Base-by-base conservation (phyloP, 2,113 vertebrate species). In the Ceyx cyanopectus region DNA sequence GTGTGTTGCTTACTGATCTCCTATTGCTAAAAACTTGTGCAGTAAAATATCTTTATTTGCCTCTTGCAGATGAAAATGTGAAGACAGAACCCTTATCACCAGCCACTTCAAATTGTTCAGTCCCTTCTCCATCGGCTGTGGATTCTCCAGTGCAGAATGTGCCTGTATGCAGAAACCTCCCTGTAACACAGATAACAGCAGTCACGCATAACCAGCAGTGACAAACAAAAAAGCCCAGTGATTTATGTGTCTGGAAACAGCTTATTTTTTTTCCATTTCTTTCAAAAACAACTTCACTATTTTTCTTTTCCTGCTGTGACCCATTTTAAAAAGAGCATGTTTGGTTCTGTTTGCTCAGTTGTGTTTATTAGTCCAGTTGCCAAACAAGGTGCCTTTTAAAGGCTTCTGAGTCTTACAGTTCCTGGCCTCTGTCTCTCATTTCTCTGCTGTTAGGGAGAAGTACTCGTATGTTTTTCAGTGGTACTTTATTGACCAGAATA, bases 1-100 rank as follows among this genome's bases (percentile, higher is more conserved):
- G 3, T 20, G 16, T 60, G 19, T 84, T 86, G 46, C 62, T 78
- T 57, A 46, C 10, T 13, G 18, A 19, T 54, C 23, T 24, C 26
- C 58, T 19, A 2, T 40, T 84, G 22, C 41, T 68, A 58, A 41
- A 85, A 22, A 5, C 27, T 9, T 60, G 20, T 29, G 22, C 18
- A 19, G 14, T 92, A 29, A 93, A 41, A 26, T 66, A 30, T 89
- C 26, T 65, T 43, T 92, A 22, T 79, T 15, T 24, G 6, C 73
- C 65, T 96, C 69, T 96, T 97, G 79, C 98, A 99, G 98, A 98
- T 98, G 97, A 96, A 83, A 95, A 96, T 1, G 92, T 98, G 94
- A 98, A 98, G 58, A 84, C 97, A 81, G 98, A 98, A 41, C 98
- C 98, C 67, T 97, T 98, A 29, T 99, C 99, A 70, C 98, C 98